phyloP scores from a whole-genome alignment of 2,888 invertebrate genomes.

The Brenthis daphne region DNA sequence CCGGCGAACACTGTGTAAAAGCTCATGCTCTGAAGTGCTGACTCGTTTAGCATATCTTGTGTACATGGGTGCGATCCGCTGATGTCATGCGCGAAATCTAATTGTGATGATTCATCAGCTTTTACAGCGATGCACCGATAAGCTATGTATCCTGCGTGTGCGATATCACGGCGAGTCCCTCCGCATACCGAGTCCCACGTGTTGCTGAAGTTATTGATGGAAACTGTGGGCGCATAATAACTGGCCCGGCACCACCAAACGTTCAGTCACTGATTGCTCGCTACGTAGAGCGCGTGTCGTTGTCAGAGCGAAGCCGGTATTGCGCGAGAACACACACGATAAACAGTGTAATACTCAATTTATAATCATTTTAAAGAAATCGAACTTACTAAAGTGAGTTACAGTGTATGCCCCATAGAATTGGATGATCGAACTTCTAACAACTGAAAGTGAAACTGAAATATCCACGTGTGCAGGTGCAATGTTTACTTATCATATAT shows the following conservation, averaged over 20 bases:
- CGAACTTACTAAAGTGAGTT: constrained; percentile 57
- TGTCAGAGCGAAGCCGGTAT: constrained; percentile 52
- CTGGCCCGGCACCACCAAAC: constrained; percentile 66
- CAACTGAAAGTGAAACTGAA: constrained; percentile 55
- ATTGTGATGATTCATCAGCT: constrained; percentile 78
- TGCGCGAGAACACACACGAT: constrained; percentile 71
- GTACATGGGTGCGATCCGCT: constrained; percentile 63
- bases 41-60: constrained; percentile 49
- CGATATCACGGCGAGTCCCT: constrained; percentile 56
- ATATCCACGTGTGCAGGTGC: constrained; percentile 71
- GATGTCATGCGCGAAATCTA: constrained; percentile 74
- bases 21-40: constrained; percentile 31
- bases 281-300: constrained; percentile 70
- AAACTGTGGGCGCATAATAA: constrained; percentile 79
- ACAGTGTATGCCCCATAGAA: constrained; percentile 59
- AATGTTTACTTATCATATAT: constrained; percentile 62
- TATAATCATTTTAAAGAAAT: constrained; percentile 50
- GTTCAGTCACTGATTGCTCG: constrained; percentile 77
- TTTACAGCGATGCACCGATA: constrained; percentile 78
- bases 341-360: constrained; percentile 53
- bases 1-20: constrained; percentile 23
- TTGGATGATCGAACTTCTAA: constrained; percentile 40
- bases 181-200: constrained; percentile 69
- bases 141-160: constrained; percentile 62
- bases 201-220: constrained; percentile 73